Base-by-base conservation (phyloP, 1,140 invertebrate species). In the Solenopsis fugax region DNA sequence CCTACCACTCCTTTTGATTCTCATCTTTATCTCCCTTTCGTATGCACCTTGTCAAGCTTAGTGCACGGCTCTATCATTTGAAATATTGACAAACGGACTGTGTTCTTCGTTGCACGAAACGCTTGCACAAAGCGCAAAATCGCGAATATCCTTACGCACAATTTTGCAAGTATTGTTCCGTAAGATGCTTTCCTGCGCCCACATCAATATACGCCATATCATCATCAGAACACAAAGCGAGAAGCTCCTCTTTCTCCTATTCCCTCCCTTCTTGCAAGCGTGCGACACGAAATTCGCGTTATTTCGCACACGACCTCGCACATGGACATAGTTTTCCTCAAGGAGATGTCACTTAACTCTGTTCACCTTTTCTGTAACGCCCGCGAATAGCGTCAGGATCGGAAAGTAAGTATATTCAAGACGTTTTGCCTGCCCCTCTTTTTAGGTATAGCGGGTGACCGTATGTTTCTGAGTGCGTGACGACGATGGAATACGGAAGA, bases 41-140 rank as follows among this genome's bases (percentile, higher is more conserved):
- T 34, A 10, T 9, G 18, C 37, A 65, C 16, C 69, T 48, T 48
- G 71, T 64, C 29, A 85, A 41, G 16, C 50, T 34, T 50, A 76
- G 52, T 9, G 52, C 48, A 64, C 21, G 67, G 13, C n/a, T 56
- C 37, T 60, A 34, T 37, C 18, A 13, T 37, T 60, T 84, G 48
- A 75, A 84, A 84, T 84, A 52, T 82, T 60, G 54, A 60, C 52
- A 58, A 60, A 45, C 54, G 52, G 34, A 12, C 34, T 16, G 54
- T 13, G 10, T 13, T 24, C 21, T 18, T 71, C 18, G 24, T 41
- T 18, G 64, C 37, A 45, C 65, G 50, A 67, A 52, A 60, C 3
- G 13, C 29, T 7, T 34, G 7, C 54, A n/a, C 52, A 56, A 24
- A 2, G 16, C 34, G 34, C 52, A 34, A 7, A 21, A 52, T 50